Conservation (phyloP, 1,140 invertebrate genomes). For the Hycleus phaleratus region DNA sequence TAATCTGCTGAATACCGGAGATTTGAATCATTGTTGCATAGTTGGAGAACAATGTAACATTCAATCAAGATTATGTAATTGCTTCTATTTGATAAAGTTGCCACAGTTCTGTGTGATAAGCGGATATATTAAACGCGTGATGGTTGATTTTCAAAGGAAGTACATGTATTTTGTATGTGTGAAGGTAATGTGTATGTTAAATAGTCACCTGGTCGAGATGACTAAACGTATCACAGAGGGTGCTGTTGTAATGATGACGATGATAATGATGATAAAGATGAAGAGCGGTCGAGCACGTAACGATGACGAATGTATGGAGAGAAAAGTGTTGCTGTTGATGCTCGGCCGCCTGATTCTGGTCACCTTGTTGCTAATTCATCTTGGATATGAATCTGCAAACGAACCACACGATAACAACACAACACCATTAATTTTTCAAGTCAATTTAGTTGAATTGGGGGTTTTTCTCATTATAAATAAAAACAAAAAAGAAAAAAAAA, state of each 20-base stretch:
- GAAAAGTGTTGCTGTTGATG: conserved; percentile 16
- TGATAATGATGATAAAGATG: conserved; percentile 19
- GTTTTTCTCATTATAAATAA: background rate
- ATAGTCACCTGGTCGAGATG: background rate
- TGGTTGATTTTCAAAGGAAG: background rate
- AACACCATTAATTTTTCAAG: background rate
- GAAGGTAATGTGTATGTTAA: no score
- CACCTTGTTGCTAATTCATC: conserved; percentile 35
- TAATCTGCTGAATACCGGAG: conserved; percentile 9
- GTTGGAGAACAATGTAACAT: conserved; percentile 5
- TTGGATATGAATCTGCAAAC: conserved; percentile 37
- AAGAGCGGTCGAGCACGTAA: conserved; percentile 30
- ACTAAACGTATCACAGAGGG: conserved; percentile 21
- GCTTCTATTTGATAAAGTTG: conserved; percentile 3
- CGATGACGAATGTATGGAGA: conserved; percentile 27
- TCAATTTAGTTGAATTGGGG: background rate
- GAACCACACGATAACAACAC: background rate
- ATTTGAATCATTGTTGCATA: background rate
- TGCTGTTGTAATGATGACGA: background rate
- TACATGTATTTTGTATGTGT: no score
- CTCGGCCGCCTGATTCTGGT: conserved; percentile 27
- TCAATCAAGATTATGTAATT: conserved; percentile 9
- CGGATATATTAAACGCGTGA: conserved; percentile 8
- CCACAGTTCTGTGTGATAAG: conserved; percentile 4
- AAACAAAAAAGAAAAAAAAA: background rate